Percentiles rank a stretch among this genome's conserved stretches.
Evolutionary conservation across 2,888 invertebrate genomes (phyloP).

Genomic region (Apamea anceps): DNA sequence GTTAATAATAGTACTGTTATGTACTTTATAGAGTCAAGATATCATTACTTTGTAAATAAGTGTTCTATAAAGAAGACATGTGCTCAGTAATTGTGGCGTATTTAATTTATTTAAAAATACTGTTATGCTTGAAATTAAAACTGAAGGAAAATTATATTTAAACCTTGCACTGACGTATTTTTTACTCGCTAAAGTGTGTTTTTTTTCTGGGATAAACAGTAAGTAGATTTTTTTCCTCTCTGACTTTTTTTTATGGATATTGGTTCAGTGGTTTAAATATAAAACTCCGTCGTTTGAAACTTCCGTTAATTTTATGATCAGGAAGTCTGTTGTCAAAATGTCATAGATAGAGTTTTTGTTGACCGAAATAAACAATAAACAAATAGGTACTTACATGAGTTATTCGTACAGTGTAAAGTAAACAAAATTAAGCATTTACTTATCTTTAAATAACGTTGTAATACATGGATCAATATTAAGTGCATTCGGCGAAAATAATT

Average conservation of each 20-base stretch:
- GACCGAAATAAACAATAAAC: neutral
- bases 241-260: neutral
- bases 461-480: neutral
- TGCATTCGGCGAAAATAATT: neutral
- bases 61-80: slow-evolving; percentile 24
- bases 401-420: neutral
- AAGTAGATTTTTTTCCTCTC: neutral
- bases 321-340: neutral
- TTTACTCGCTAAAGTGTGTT: neutral
- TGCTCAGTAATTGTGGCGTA: slow-evolving; percentile 11
- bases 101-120: slow-evolving; percentile 15
- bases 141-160: neutral
- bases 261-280: neutral
- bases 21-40: neutral
- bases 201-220: neutral
- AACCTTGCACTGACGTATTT: neutral
- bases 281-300: neutral
- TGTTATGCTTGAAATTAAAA: neutral
- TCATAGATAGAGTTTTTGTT: neutral
- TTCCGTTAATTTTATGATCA: neutral
- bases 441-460: neutral
- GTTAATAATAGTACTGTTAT: slow-evolving; percentile 25
- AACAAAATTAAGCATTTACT: neutral
- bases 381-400: too few species aligned
- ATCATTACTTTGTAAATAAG: slow-evolving; percentile 13